These are phyloP conservation scores for Centruroides vittatus DNA, from an alignment of 1,140 invertebrate genomes.

Conservation along the genomic window DNA sequence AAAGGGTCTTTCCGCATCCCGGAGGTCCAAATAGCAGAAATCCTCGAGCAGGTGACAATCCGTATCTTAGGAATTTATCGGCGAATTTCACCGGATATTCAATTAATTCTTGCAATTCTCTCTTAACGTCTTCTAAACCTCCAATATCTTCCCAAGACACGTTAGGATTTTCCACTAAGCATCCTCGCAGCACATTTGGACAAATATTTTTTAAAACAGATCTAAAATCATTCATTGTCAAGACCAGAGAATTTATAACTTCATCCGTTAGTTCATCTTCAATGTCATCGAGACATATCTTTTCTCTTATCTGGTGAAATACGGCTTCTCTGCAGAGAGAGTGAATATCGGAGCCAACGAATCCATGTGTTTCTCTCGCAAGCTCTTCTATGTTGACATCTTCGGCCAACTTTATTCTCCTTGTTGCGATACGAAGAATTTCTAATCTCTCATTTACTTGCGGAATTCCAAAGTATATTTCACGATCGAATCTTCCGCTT, in stretches of 20 bases:
- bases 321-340: slow-evolving; percentile 96
- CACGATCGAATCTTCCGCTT: too few species aligned
- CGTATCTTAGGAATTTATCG: slow-evolving; percentile 99
- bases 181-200: slow-evolving; percentile 91
- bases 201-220: slow-evolving; percentile 94
- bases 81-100: slow-evolving; percentile 99
- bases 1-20: slow-evolving; percentile 81
- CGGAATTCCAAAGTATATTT: too few species aligned
- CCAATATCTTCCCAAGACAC: slow-evolving; percentile 96
- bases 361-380: background rate
- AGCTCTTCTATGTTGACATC: too few species aligned
- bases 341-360: slow-evolving; percentile 92
- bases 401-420: too few species aligned
- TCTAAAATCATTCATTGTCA: slow-evolving; percentile 99
- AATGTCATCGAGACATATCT: slow-evolving; percentile 72
- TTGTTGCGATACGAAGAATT: too few species aligned
- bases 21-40: slow-evolving; percentile 39
- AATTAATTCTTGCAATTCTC: slow-evolving; percentile 91
- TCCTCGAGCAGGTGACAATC: slow-evolving; percentile 96
- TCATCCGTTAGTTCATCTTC: slow-evolving; percentile 73
- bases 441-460: too few species aligned
- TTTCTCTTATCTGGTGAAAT: slow-evolving; percentile 90
- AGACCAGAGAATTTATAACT: slow-evolving; percentile 74
- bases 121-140: slow-evolving; percentile 90
- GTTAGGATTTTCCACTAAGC: slow-evolving; percentile 91